These are phyloP conservation scores for Malthinus flaveolus DNA, from an alignment of 2,888 invertebrate genomes.

Conservation along the genomic window DNA sequence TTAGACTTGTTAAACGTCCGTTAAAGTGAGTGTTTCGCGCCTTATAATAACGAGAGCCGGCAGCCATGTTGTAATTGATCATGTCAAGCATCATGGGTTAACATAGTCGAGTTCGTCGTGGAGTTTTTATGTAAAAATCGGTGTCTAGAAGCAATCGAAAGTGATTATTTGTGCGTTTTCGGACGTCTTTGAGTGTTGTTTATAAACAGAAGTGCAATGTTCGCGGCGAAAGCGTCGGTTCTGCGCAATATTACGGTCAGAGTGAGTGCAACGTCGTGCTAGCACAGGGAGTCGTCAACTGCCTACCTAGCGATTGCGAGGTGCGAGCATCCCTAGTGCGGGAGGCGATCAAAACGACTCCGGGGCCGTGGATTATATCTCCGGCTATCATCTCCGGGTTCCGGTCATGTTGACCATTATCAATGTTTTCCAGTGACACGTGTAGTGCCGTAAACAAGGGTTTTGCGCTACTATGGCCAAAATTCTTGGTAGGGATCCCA, in stretches of 20 bases:
- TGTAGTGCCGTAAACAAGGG: slow-evolving; percentile 48
- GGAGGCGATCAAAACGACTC: slow-evolving; percentile 52
- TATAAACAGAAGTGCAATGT: slow-evolving; percentile 46
- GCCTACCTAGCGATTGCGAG: slow-evolving; percentile 50
- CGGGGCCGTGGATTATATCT: slow-evolving; percentile 44
- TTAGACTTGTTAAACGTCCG: slow-evolving; percentile 20
- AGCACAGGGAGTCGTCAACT: slow-evolving; percentile 58
- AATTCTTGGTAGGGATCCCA: slow-evolving; percentile 69
- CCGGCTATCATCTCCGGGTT: slow-evolving; percentile 43
- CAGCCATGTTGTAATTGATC: slow-evolving; percentile 56
- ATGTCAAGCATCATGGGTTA: slow-evolving; percentile 57
- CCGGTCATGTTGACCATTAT: slow-evolving; percentile 51
- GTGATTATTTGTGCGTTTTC: slow-evolving; percentile 32
- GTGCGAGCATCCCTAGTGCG: slow-evolving; percentile 54
- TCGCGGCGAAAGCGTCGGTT: slow-evolving; percentile 51
- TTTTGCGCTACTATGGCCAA: slow-evolving; percentile 60
- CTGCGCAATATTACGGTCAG: slow-evolving; percentile 56
- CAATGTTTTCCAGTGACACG: slow-evolving; percentile 52
- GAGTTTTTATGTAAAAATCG: slow-evolving; percentile 37
- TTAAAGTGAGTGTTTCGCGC: slow-evolving; percentile 47
- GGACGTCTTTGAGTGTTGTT: slow-evolving; percentile 44
- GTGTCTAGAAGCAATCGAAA: slow-evolving; percentile 24
- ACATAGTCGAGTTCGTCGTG: slow-evolving; percentile 46
- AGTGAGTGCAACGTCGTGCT: slow-evolving; percentile 56
- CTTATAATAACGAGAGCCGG: slow-evolving; percentile 54